A percentile compares a stretch with the other conserved stretches of the same genome.
Evolutionary conservation across 2,797 vertebrate species (phyloP).

Genomic region (Lithobates sylvaticus): DNA sequence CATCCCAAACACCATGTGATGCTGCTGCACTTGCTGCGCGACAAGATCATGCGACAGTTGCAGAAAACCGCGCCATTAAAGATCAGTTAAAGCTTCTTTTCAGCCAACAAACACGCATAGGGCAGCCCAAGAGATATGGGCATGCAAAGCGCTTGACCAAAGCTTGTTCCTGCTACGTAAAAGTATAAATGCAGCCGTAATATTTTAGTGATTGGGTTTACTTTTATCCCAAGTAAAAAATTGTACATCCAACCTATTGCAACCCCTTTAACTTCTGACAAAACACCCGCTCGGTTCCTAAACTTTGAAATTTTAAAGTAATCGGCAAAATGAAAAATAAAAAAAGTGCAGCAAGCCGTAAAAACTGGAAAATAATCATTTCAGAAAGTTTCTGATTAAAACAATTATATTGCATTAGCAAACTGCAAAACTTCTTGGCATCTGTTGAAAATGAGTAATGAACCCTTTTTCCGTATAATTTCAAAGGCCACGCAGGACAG

Average conservation of each 20-base stretch:
- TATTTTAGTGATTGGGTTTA: too few relatives aligned
- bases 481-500: conserved; percentile 52
- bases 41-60: too few relatives aligned
- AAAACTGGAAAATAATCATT: conserved; percentile 21
- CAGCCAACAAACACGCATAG: too few relatives aligned
- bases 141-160: too few relatives aligned
- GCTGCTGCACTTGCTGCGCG: too few relatives aligned
- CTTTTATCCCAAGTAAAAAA: background rate
- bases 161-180: too few relatives aligned
- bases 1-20: too few relatives aligned
- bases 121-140: too few relatives aligned
- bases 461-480: conserved; percentile 58
- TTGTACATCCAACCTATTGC: background rate
- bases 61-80: too few relatives aligned
- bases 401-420: conserved; percentile 47
- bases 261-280: background rate
- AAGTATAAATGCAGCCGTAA: too few relatives aligned
- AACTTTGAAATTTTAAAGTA: background rate
- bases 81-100: too few relatives aligned
- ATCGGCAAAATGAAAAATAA: background rate
- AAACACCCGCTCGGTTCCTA: background rate
- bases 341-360: background rate
- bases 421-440: conserved; percentile 50
- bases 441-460: conserved; percentile 60
- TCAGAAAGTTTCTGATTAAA: conserved; percentile 38